A percentile compares a stretch with the other conserved stretches of the same genome.
These are phyloP conservation scores for Noctua pronuba DNA, from an alignment of 2,888 invertebrate genomes.

Conservation along the genomic window DNA sequence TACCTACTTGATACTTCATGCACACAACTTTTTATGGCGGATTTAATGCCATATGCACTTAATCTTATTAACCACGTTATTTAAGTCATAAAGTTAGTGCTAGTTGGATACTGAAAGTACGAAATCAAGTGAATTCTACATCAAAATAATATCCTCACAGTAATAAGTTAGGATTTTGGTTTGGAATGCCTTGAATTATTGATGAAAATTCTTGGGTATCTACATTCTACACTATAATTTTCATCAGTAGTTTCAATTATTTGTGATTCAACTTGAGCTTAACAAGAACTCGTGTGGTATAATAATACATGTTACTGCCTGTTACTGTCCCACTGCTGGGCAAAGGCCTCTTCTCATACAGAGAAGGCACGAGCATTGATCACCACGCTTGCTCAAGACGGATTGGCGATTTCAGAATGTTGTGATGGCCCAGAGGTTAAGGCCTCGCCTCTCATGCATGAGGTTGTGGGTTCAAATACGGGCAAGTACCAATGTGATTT, in stretches of 20 bases:
- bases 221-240: not conserved
- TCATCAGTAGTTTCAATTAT: not conserved
- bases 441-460: too few species aligned
- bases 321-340: too few species aligned
- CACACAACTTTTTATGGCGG: not conserved
- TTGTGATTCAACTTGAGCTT: constrained; percentile 5
- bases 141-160: not conserved
- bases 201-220: not conserved
- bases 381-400: too few species aligned
- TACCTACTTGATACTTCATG: not conserved
- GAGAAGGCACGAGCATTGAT: too few species aligned
- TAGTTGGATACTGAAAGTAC: not conserved
- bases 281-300: too few species aligned
- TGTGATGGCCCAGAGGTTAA: too few species aligned
- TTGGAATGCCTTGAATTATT: not conserved
- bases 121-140: not conserved
- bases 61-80: not conserved
- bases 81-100: too few species aligned
- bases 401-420: too few species aligned
- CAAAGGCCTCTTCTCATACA: too few species aligned
- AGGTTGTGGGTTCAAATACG: too few species aligned
- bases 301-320: too few species aligned
- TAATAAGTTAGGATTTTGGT: not conserved
- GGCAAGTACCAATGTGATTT: too few species aligned
- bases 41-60: not conserved